These are phyloP conservation scores for Silurus glanis DNA, from an alignment of 2,113 vertebrate species.

Conservation along the genomic window DNA sequence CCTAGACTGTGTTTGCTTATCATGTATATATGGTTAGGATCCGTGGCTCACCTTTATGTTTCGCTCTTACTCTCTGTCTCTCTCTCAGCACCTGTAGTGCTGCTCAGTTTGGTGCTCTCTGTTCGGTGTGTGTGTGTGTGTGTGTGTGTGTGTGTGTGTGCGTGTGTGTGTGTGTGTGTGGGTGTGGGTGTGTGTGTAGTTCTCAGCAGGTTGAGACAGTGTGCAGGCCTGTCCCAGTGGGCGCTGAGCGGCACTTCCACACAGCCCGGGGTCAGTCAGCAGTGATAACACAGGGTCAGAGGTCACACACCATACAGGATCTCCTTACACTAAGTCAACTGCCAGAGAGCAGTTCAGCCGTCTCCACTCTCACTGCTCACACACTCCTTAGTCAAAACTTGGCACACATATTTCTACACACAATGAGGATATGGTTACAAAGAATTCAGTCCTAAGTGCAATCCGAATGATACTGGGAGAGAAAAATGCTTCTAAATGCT, in stretches of 20 bases:
- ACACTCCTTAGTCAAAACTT: constrained; percentile 31
- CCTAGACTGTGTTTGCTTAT: background rate
- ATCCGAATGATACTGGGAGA: background rate
- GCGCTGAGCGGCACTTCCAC: constrained; percentile 56
- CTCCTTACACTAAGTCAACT: constrained; percentile 38
- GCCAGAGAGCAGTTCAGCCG: constrained; percentile 6
- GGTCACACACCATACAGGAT: constrained; percentile 51
- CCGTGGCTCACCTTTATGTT: background rate
- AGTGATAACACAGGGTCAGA: constrained; percentile 55
- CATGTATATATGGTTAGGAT: constrained; percentile 4
- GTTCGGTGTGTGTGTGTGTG: background rate
- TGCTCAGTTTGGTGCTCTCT: background rate
- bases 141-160: background rate
- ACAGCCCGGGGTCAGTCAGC: constrained; percentile 47
- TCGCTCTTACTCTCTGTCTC: background rate
- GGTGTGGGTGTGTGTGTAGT: background rate
- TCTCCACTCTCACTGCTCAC: constrained; percentile 31
- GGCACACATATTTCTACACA: constrained; percentile 7
- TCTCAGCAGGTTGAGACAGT: constrained; percentile 52
- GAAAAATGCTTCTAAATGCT: background rate
- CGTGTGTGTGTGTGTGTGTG: constrained; percentile 5
- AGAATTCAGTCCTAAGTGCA: constrained; percentile 10
- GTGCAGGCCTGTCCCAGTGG: constrained; percentile 56
- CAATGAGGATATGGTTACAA: background rate
- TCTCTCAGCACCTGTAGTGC: constrained; percentile 1